phyloP scores from a whole-genome alignment of 37 sponge, comb jelly and placozoan species.

The Chondrilla cf. caribensis region DNA sequence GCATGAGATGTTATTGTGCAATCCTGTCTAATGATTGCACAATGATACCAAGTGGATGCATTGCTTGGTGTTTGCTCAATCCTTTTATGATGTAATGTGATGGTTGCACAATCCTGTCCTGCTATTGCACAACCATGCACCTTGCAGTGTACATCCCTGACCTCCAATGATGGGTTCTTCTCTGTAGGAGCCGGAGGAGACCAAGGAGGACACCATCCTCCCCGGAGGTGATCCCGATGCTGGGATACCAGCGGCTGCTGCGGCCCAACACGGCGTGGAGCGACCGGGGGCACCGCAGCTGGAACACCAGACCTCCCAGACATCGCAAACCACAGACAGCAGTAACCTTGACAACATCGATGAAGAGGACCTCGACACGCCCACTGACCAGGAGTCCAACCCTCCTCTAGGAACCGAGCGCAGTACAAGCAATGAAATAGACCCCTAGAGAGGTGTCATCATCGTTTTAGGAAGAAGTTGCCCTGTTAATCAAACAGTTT shows the following conservation, averaged over 20 bases:
- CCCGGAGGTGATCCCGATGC: constrained; percentile 76
- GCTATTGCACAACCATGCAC: no score
- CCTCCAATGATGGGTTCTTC: no score
- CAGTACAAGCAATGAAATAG: not conserved
- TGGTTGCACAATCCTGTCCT: no score
- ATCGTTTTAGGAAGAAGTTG: no score
- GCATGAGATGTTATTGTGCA: no score
- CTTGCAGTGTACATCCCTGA: no score
- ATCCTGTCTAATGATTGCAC: no score
- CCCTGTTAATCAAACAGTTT: no score
- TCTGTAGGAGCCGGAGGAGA: constrained; percentile 27
- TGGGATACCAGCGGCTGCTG: constrained; percentile 54
- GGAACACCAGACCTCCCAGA: constrained; percentile 1
- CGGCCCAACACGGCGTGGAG: constrained; percentile 47
- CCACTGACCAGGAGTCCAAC: not conserved
- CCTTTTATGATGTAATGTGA: no score
- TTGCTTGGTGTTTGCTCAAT: no score
- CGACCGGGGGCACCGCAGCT: not conserved
- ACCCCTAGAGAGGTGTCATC: no score
- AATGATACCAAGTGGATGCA: no score
- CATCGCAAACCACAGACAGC: not conserved
- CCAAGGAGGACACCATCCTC: constrained; percentile 34
- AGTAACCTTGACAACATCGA: not conserved
- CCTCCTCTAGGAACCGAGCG: not conserved
- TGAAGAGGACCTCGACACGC: not conserved